Evolutionary conservation across 2,113 vertebrate genomes (phyloP).

Genomic region (Geococcyx californianus): DNA sequence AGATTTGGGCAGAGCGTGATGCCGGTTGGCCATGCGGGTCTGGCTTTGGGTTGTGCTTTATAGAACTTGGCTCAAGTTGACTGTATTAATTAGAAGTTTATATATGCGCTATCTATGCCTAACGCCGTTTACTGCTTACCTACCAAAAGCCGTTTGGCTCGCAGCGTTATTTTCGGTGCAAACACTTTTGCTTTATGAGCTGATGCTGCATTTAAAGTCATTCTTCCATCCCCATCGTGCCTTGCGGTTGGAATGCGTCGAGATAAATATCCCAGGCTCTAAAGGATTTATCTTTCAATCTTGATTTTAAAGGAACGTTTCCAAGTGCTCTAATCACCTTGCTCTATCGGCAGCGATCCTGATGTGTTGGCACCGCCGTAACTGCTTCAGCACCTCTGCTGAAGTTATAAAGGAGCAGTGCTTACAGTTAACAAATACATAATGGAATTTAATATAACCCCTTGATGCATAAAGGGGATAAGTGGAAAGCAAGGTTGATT

Average conservation of each 20-base stretch:
- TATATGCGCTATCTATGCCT: neutral
- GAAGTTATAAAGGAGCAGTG: neutral
- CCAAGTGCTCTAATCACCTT: neutral
- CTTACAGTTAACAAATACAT: neutral
- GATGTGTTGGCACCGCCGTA: neutral
- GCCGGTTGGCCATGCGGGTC: neutral
- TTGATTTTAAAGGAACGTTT: constrained; percentile 45
- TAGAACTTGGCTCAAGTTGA: neutral
- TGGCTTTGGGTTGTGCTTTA: neutral
- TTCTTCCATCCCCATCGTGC: neutral
- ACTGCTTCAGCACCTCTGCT: neutral
- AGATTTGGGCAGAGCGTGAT: neutral
- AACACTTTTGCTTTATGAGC: neutral
- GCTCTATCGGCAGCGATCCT: constrained; percentile 1
- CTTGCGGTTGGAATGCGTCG: neutral
- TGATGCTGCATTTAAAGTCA: neutral
- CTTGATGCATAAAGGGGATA: constrained; percentile 24
- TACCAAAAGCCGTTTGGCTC: neutral
- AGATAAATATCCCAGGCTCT: constrained; percentile 9
- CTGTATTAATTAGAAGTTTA: neutral
- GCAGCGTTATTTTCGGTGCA: neutral
- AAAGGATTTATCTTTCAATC: constrained; percentile 40
- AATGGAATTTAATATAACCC: constrained; percentile 8
- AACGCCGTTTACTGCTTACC: constrained; percentile 8
- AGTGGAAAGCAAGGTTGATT: constrained; percentile 62